phyloP scores from a whole-genome alignment of 2,797 vertebrate genomes.

The Gorsachius magnificus region DNA sequence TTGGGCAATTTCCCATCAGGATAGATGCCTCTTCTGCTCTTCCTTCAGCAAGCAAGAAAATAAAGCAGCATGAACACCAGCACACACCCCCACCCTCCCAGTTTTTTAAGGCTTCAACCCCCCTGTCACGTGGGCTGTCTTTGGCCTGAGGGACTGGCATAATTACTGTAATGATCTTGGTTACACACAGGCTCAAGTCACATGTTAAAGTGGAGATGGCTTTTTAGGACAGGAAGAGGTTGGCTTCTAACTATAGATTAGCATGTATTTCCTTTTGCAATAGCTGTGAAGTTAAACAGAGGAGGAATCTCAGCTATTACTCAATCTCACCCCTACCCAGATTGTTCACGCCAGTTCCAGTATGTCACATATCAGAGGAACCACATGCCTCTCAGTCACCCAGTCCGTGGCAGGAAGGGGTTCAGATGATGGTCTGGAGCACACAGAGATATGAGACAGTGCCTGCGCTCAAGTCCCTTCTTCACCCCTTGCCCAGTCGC shows the following conservation, averaged over 20 bases:
- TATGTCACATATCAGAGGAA: neutral
- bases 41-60: neutral
- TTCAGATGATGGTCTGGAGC: neutral
- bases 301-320: neutral
- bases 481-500: neutral
- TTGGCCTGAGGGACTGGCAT: neutral
- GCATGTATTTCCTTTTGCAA: neutral
- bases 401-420: neutral
- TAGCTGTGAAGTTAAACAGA: neutral
- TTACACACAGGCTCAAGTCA: neutral
- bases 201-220: neutral
- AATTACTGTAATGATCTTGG: neutral
- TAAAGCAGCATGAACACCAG: neutral
- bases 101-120: neutral
- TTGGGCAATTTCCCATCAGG: neutral
- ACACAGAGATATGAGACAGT: neutral
- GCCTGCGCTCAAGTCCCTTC: neutral
- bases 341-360: neutral
- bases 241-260: neutral
- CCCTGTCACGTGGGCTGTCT: fast-evolving
- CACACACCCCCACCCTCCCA: no score
- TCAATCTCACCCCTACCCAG: neutral
- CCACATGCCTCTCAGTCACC: neutral
- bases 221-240: neutral
- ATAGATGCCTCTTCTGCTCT: neutral